Evolutionary conservation across 2,888 invertebrate genomes (phyloP), one percentile per base, ranked within the genome.

Genomic region (Leptopilina myrica): DNA sequence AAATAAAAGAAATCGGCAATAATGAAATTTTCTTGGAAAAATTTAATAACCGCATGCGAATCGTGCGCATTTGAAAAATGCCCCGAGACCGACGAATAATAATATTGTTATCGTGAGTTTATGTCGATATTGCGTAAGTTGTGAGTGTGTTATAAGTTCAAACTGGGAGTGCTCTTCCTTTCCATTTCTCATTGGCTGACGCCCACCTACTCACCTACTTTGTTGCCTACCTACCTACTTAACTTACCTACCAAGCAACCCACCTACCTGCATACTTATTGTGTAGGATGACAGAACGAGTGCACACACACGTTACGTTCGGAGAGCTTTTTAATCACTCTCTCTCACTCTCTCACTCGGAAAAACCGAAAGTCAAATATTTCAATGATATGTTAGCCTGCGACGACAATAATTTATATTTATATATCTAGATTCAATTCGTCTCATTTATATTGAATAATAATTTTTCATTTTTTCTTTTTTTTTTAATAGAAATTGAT

Each of bases 131-230:
- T 79, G 62, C 76, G 64, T 67, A 79, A 76, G 84, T 33, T 33
- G 77, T 43, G 43, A 43, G 69, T 76, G 75, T 76, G 56, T 78
- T 80, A 59, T 59, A 49, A 79, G 79, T 78, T 59, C 53, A 43
- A 46, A 79, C 81, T 82, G 84, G 83, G 84, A 84, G 83, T 83
- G 82, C 83, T 81, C 84, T 84, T 84, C 84, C 84, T 83, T 83
- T 84, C 84, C 81, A 83, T 82, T 84, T 83, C 82, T 82, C 83
- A 82, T 79, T 81, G 76, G 79, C 65, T 78, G 80, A 80, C 80
- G 84, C 83, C 84, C 79, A 84, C 83, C 76, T 73, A 78, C 64
- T 73, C 73, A 73, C 73, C 73, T 73, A 73, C 53, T 73, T 73
- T 26, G 33, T 59, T 64, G 75, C 73, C 62, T 40, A 69, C 62